Base-by-base conservation (phyloP, 2,113 vertebrate genomes). In the Elachura formosa region DNA sequence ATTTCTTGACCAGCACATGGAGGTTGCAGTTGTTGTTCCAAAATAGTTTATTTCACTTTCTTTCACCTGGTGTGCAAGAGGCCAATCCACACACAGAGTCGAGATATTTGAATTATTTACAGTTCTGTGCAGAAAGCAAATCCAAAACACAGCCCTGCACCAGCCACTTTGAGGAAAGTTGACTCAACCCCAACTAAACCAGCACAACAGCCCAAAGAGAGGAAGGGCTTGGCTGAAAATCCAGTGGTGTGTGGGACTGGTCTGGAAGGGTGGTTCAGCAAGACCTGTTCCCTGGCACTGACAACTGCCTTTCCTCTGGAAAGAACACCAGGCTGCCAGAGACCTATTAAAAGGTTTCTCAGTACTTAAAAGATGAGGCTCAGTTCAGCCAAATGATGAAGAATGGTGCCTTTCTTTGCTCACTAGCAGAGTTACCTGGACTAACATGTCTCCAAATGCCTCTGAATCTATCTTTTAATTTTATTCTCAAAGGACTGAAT, bases 401-500 rank as follows among this genome's bases (percentile, higher is more conserved):
- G 43, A 94, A 82, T 29, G 34, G 9, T 3, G 19, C 51, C 64
- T 83, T 79, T 86, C 58, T 93, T 94, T 75, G 33, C 61, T 82
- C n/a, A 13, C 31, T 72, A 89, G 45, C 25, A 68, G 33, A 73
- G 28, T 68, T 86, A 86, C 33, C 75, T 88, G 58, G 18, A 40
- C 26, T 62, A 76, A 33, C 28, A 87, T 23, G 14, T 16, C 40
- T 82, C 33, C 34, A 78, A 11, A 5, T 1, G 7, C 36, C 19
- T 56, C 43, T 52, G 41, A 87, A 38, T 48, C 14, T 11, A 7
- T 62, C 33, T 78, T 84, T 89, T 26, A 7, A 58, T 58, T 84
- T 71, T 61, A 7, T 58, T 77, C 51, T 78, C 18, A 69, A 66
- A 78, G 28, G n/a, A 14, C 23, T 82, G 46, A 62, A 31, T 25